phyloP scores from a whole-genome alignment of 2,797 vertebrate species.

The Periparus ater region DNA sequence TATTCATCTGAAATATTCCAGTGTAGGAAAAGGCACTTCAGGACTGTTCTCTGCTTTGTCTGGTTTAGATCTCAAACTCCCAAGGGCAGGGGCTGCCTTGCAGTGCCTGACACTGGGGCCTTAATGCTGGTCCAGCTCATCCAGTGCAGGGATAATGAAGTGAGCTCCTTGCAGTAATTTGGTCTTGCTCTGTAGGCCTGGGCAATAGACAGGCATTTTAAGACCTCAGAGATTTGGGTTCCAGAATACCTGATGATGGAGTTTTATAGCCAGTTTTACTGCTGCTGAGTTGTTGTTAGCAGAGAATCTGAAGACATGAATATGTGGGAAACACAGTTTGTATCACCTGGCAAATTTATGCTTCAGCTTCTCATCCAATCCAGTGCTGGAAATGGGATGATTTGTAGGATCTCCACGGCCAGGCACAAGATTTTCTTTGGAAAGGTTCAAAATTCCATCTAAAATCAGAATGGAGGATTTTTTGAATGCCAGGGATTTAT shows the following conservation, averaged over 20 bases:
- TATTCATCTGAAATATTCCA: constrained; percentile 4
- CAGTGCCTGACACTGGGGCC: neutral
- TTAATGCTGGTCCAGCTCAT: neutral
- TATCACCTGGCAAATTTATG: neutral
- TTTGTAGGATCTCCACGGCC: neutral
- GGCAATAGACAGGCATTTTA: neutral
- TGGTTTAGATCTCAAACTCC: neutral
- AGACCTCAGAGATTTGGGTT: constrained; percentile 11
- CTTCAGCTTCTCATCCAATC: neutral
- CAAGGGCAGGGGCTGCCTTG: neutral
- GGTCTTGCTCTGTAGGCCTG: neutral
- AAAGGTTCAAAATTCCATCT: neutral
- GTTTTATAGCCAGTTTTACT: constrained; percentile 13
- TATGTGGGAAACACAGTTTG: neutral
- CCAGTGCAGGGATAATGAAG: neutral
- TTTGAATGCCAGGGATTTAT: neutral
- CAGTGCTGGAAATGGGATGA: neutral
- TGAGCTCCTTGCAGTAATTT: neutral
- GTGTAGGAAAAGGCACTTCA: neutral
- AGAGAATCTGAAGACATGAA: neutral
- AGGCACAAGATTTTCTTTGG: neutral
- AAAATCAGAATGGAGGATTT: neutral
- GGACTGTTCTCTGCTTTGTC: neutral
- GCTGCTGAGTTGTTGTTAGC: constrained; percentile 18
- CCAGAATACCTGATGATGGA: neutral